Evolutionary conservation across 2,113 vertebrate genomes (phyloP).

Genomic region (Coracopsis vasa): DNA sequence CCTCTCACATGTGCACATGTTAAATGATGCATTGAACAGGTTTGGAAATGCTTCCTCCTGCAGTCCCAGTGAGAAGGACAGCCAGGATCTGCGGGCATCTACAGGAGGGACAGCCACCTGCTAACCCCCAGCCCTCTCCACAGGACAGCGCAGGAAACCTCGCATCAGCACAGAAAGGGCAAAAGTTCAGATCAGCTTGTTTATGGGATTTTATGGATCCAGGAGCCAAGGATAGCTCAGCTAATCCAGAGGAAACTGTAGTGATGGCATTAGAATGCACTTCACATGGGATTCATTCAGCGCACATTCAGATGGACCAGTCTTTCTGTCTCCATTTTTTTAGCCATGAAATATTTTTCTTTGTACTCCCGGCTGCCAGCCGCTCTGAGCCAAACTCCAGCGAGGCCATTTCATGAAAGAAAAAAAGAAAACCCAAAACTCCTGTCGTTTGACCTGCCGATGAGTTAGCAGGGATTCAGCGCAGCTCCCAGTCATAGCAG

Average conservation of each 20-base stretch:
- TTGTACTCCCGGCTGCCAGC: slow-evolving; percentile 46
- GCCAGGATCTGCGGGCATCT: not conserved
- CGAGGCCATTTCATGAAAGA: slow-evolving; percentile 26
- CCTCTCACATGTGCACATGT: not conserved
- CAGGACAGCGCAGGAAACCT: not conserved
- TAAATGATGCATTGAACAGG: not conserved
- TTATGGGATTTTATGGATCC: slow-evolving; percentile 38
- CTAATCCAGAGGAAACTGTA: slow-evolving; percentile 61
- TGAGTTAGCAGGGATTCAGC: not conserved
- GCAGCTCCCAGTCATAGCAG: not conserved
- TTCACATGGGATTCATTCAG: slow-evolving; percentile 67
- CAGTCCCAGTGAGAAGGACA: not conserved
- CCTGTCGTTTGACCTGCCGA: not conserved
- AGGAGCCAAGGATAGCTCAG: slow-evolving; percentile 61
- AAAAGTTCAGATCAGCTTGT: slow-evolving; percentile 63
- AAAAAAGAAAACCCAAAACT: not conserved
- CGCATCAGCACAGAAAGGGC: slow-evolving; percentile 9
- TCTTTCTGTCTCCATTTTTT: slow-evolving; percentile 70
- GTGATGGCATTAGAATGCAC: slow-evolving; percentile 20
- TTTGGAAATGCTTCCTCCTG: not conserved
- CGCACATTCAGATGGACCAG: not conserved
- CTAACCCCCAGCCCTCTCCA: not conserved
- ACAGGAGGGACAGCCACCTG: not conserved
- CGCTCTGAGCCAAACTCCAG: not conserved
- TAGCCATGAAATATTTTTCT: slow-evolving; percentile 65